Evolutionary conservation across 2,113 vertebrate species (phyloP).

Genomic region (Barnardius zonarius): DNA sequence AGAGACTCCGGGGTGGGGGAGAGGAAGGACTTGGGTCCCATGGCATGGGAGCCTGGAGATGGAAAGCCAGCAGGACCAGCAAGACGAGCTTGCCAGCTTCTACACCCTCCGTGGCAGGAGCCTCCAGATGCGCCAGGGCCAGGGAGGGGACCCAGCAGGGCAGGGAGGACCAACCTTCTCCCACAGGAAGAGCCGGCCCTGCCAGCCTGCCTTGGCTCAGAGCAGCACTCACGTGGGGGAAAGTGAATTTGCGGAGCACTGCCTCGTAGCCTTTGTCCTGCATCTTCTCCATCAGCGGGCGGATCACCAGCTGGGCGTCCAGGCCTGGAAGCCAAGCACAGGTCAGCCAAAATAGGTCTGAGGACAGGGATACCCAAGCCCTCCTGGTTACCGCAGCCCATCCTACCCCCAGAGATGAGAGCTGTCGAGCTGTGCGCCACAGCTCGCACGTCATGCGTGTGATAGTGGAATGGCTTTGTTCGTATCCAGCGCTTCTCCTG

Average conservation of each 20-base stretch:
- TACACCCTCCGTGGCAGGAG: not conserved
- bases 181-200: not conserved
- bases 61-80: not conserved
- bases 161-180: not conserved
- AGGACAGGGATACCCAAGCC: not conserved
- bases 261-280: slow-evolving; percentile 81
- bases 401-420: slow-evolving; percentile 88
- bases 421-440: slow-evolving; percentile 82
- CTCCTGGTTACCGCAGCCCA: accelerated
- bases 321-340: slow-evolving; percentile 75
- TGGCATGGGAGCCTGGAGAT: not conserved
- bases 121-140: too few species aligned
- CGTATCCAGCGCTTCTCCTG: slow-evolving; percentile 83
- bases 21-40: not conserved
- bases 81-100: not conserved
- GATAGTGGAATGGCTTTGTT: slow-evolving; percentile 89
- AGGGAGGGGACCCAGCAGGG: not conserved
- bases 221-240: slow-evolving; percentile 85
- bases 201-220: not conserved
- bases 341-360: accelerated
- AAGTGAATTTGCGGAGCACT: slow-evolving; percentile 80
- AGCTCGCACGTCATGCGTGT: slow-evolving; percentile 88
- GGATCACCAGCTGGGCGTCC: slow-evolving; percentile 89
- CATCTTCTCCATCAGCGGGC: slow-evolving; percentile 88
- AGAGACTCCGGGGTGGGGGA: accelerated